Base-by-base conservation (phyloP, 1,140 invertebrate genomes). In the Hycleus cichorii region DNA sequence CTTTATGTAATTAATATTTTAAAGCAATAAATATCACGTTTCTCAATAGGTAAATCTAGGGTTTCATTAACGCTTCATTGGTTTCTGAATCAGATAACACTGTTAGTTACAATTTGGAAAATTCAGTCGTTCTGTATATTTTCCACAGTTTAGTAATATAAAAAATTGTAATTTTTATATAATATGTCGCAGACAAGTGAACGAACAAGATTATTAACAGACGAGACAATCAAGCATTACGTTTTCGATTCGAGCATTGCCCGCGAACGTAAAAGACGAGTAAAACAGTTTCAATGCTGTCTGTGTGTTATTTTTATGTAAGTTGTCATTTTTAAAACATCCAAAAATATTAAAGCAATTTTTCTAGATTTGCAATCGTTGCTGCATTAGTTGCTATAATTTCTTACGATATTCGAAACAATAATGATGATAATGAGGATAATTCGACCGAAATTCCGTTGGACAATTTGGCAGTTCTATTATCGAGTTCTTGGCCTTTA, bases 241-340 rank as follows among this genome's bases (percentile, higher is more conserved):
- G 77, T 83, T 4, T 87, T 86, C 65, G 81, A 83, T 47, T 77
- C 80, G 18, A 80, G 79, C 58, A 66, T 83, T 1, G 70, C 80
- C 2, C 76, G 81, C 39, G 75, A 72, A 40, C 78, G 83, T 62
- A 80, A 79, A 65, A 77, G 77, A 12, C 78, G 79, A 45, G 72
- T 88, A 24, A 77, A 80, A 9, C 81, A 83, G 66, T 83, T 88
- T 55, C 86, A 88, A 66, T 88, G 85, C 64, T 86, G 82, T 58
- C 71, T 88, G 2, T 86, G 82, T 59, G 74, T 80, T 1, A 75
- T 76, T 2, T 69, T 88, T 45, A 68, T 87, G 86, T 88, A 73
- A 85, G 84, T 78, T 49, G 25, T 45, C 32, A 39, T 58, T 25
- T 48, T 38, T 48, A 3, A 44, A 5, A 39, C 9, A 25, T 24